phyloP scores from a whole-genome alignment of 35 echinoderm and acorn worm species.

The Hemicentrotus pulcherrimus region DNA sequence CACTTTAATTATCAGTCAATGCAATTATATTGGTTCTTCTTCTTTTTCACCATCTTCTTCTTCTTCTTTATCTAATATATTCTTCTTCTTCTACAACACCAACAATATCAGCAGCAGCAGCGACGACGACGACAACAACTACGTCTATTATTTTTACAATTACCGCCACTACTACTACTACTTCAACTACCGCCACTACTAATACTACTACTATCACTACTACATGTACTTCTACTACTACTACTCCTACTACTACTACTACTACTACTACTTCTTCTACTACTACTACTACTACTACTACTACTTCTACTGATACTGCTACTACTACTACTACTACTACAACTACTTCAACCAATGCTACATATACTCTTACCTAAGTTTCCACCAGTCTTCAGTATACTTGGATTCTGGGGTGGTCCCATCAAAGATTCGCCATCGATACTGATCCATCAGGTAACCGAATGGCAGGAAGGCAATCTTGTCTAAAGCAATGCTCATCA shows the following conservation, averaged over 20 bases:
- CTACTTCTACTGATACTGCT: neutral
- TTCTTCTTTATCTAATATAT: neutral
- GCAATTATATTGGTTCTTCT: too few relatives aligned
- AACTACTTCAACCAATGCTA: neutral
- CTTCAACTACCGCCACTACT: neutral
- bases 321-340: neutral
- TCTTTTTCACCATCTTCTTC: neutral
- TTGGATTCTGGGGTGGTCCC: conserved; percentile 48
- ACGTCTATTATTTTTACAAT: neutral
- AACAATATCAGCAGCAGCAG: neutral
- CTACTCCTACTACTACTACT: too few relatives aligned
- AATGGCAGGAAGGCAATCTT: conserved; percentile 83
- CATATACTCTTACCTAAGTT: conserved; percentile 63
- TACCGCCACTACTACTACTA: neutral
- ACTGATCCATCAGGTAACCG: conserved; percentile 73
- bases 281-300: neutral
- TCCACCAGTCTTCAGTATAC: conserved; percentile 86
- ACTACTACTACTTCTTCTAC: neutral
- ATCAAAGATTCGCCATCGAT: conserved; percentile 80
- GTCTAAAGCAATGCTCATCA: conserved; percentile 79
- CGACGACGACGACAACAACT: neutral
- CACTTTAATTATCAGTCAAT: too few relatives aligned
- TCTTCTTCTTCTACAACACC: neutral
- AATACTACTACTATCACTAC: neutral
- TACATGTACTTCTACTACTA: neutral